Conservation (phyloP, 2,113 vertebrate species). For the Hiodon tergisus region DNA sequence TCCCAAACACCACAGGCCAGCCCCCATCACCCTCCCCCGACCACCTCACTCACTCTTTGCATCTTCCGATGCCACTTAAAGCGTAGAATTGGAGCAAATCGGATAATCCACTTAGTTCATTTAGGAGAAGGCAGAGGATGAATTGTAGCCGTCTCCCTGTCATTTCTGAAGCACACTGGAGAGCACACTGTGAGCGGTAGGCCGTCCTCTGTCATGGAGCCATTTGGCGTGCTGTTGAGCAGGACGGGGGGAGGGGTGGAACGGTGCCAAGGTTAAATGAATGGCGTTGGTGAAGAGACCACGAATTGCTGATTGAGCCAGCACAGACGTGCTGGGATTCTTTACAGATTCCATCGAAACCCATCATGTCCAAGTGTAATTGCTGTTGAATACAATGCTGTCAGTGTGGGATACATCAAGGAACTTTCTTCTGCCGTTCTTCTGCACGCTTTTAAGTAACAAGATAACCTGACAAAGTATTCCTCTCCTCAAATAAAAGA, state of each 20-base stretch:
- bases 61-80: not conserved
- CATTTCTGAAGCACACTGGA: not conserved
- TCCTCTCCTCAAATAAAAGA: not conserved
- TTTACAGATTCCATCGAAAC: not conserved
- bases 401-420: not conserved
- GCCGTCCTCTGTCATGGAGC: slow-evolving; percentile 5
- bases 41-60: not conserved
- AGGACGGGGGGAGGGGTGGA: not conserved
- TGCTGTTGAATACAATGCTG: slow-evolving; percentile 1
- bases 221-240: not conserved
- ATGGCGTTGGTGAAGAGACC: not conserved
- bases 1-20: not conserved
- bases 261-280: slow-evolving; percentile 3
- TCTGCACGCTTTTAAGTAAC: not conserved
- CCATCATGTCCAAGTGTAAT: not conserved
- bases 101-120: slow-evolving; percentile 23
- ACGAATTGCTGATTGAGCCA: not conserved
- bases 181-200: not conserved
- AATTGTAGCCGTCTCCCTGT: not conserved
- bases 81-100: slow-evolving; percentile 13
- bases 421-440: slow-evolving; percentile 3
- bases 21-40: not conserved
- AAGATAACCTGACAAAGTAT: not conserved
- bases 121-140: slow-evolving; percentile 15
- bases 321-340: not conserved